Conservation (phyloP, 2,888 invertebrate genomes). For the Cinara cedri region DNA sequence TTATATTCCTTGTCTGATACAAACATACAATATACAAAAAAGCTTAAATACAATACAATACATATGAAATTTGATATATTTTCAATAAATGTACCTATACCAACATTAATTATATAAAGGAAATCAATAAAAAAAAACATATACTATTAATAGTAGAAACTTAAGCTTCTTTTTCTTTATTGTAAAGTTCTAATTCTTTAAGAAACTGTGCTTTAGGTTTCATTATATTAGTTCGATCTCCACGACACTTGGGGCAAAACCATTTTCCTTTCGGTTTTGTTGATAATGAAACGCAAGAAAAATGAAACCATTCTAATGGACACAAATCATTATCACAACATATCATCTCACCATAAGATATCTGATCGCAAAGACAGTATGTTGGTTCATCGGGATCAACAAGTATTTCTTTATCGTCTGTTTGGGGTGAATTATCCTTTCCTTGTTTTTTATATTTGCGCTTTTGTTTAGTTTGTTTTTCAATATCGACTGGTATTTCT, state of each 20-base stretch:
- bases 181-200: conserved; percentile 87
- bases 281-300: conserved; percentile 89
- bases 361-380: conserved; percentile 93
- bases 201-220: conserved; percentile 90
- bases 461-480: conserved; percentile 64
- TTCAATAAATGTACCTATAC: background rate
- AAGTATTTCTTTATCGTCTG: conserved; percentile 79
- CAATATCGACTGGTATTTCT: too few relatives aligned
- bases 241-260: conserved; percentile 96
- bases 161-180: conserved; percentile 90
- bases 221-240: conserved; percentile 89
- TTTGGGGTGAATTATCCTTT: conserved; percentile 83
- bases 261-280: conserved; percentile 97
- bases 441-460: conserved; percentile 62
- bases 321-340: conserved; percentile 97
- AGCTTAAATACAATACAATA: background rate
- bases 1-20: background rate
- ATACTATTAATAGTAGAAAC: conserved; percentile 57
- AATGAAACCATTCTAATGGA: conserved; percentile 98
- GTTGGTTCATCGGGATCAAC: conserved; percentile 97
- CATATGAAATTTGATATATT: background rate
- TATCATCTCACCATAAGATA: conserved; percentile 98
- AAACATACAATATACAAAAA: background rate
- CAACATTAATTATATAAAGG: conserved; percentile 20
- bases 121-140: background rate